Evolutionary conservation across 2,888 invertebrate species (phyloP).

Genomic region (Mythimna albipuncta): DNA sequence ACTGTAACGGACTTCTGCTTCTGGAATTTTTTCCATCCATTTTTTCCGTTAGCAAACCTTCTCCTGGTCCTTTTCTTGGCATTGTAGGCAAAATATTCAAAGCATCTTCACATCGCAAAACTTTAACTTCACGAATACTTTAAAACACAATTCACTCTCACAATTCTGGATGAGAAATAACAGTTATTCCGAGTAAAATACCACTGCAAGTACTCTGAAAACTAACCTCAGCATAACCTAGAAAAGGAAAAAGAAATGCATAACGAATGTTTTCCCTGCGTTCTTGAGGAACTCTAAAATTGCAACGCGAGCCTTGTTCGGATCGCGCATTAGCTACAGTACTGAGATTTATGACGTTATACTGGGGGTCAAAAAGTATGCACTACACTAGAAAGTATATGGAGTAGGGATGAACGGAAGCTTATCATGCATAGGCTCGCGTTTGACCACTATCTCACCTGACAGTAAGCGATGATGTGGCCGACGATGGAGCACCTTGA

Average conservation of each 20-base stretch:
- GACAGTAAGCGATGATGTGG: no score
- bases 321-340: slow-evolving; percentile 49
- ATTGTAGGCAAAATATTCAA: no score
- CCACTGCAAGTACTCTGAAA: slow-evolving; percentile 3
- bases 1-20: no score
- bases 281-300: slow-evolving; percentile 30
- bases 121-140: neutral
- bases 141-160: neutral
- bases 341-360: slow-evolving; percentile 49
- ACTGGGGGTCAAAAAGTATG: slow-evolving; percentile 38
- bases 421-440: no score
- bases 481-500: no score
- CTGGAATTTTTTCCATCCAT: no score
- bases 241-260: slow-evolving; percentile 16
- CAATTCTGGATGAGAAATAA: neutral
- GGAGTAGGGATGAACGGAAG: neutral
- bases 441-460: no score
- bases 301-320: slow-evolving; percentile 21
- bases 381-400: slow-evolving; percentile 3
- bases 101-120: neutral
- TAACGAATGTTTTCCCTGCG: slow-evolving; percentile 35
- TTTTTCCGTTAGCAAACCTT: no score
- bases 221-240: neutral
- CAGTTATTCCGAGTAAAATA: slow-evolving; percentile 10
- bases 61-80: no score